Base-by-base conservation (phyloP, 2,797 vertebrate species). In the Hybognathus amarus region DNA sequence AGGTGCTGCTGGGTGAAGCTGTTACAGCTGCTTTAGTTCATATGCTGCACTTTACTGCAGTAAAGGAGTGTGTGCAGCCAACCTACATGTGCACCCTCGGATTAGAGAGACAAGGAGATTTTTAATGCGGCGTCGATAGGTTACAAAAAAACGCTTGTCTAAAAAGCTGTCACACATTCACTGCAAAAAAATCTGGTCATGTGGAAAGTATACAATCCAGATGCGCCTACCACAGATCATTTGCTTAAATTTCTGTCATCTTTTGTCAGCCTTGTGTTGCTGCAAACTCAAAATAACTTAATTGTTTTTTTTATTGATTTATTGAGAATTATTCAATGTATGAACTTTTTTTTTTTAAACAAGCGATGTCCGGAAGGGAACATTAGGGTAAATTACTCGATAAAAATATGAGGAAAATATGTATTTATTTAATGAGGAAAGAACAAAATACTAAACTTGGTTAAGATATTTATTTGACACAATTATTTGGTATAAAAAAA, bases 1-100 rank as follows among this genome's bases (percentile, higher is more conserved):
- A 83, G 82, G 67, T 45, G 42, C 42, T 77, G 63, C 77, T 50
- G 69, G 74, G 67, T 66, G 84, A 83, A 81, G 77, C 63, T 27
- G 63, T 56, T 61, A 77, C 54, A 40, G 33, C 54, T 64, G 52
- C 84, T 87, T 85, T 73, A 83, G 79, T 80, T 56, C 69, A 79
- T 61, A 69, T 79, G 27, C 63, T 66, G 45, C 71, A 66, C 42
- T 64, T 82, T 74, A 59, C 42, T 40, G 71, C 71, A 40, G 17
- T 66, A 47, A 67, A 82, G 36, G 12, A 69, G 22, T 42, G 13
- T 36, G 76, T 40, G 33, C 18, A 33, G 22, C 27, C 30, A 52
- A 13, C 24, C 24, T 77, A n/a, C 24, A 40, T 4, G 5, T 63
- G 75, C 38, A 42, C 54, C n/a, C 36, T 77, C 54, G 42, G 33